Conservation (phyloP, 2,888 invertebrate species). For the Orthonychiurus folsomi region DNA sequence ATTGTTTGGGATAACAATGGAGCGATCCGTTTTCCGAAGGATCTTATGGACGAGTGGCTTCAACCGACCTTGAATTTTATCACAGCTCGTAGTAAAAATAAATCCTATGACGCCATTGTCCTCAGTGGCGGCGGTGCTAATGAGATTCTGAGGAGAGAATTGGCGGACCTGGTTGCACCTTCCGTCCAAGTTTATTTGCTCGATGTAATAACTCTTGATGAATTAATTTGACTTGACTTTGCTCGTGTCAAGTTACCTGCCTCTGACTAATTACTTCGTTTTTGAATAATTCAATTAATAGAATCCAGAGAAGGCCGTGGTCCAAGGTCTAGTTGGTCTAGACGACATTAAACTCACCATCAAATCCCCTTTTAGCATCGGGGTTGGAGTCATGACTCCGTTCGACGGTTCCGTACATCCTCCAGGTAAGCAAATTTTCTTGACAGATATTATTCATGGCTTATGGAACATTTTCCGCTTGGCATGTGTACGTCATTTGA, state of each 20-base stretch:
- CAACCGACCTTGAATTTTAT: slow-evolving; percentile 25
- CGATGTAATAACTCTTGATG: slow-evolving; percentile 23
- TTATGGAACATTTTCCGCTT: slow-evolving; percentile 2
- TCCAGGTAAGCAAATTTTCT: slow-evolving; percentile 8
- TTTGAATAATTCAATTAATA: slow-evolving; percentile 10
- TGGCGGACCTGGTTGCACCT: slow-evolving; percentile 2
- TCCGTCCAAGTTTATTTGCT: slow-evolving; percentile 19
- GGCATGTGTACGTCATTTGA: too few species aligned
- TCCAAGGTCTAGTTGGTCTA: slow-evolving; percentile 35
- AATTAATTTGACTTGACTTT: slow-evolving; percentile 16
- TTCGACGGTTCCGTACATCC: slow-evolving; percentile 35
- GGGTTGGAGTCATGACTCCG: slow-evolving; percentile 40
- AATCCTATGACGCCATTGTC: slow-evolving; percentile 30
- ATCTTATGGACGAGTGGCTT: slow-evolving; percentile 17
- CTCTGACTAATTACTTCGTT: slow-evolving; percentile 1
- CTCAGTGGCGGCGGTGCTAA: slow-evolving; percentile 34
- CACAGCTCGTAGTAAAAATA: slow-evolving; percentile 28
- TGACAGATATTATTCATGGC: background rate
- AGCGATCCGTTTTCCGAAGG: slow-evolving; percentile 16
- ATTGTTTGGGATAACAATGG: slow-evolving; percentile 23
- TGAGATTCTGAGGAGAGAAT: slow-evolving; percentile 25
- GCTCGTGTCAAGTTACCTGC: slow-evolving; percentile 26
- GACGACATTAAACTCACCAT: slow-evolving; percentile 28
- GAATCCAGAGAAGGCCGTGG: slow-evolving; percentile 35
- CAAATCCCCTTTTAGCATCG: slow-evolving; percentile 37